Conservation (phyloP, 2,113 vertebrate species). For the Arenaria interpres region DNA sequence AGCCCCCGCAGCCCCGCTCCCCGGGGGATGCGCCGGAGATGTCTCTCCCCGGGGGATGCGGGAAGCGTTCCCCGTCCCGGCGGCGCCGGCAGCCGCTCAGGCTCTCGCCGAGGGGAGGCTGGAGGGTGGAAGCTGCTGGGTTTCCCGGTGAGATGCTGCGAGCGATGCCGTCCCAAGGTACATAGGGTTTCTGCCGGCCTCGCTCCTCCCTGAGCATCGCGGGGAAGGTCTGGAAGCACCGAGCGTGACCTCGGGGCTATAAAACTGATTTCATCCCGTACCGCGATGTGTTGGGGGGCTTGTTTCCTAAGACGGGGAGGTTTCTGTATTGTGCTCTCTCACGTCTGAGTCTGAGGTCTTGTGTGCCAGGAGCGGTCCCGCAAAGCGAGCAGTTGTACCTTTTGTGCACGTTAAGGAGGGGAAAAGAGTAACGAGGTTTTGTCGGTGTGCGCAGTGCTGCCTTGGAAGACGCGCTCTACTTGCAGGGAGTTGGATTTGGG, state of each 20-base stretch:
- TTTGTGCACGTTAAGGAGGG: rapidly evolving
- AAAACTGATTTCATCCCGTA: rapidly evolving
- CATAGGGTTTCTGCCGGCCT: not conserved
- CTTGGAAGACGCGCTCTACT: too few species aligned
- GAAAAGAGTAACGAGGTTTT: not conserved
- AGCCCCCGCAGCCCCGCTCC: not conserved
- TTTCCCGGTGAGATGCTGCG: rapidly evolving
- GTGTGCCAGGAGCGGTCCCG: rapidly evolving
- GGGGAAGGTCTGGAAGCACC: not conserved
- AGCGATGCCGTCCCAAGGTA: rapidly evolving
- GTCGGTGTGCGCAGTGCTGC: not conserved
- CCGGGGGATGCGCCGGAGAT: not conserved
- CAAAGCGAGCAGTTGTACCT: rapidly evolving
- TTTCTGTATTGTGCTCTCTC: rapidly evolving
- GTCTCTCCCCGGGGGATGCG: rapidly evolving
- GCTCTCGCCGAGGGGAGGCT: not conserved
- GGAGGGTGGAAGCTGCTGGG: not conserved
- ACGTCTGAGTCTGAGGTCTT: rapidly evolving
- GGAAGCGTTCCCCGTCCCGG: rapidly evolving
- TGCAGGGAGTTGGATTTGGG: rapidly evolving
- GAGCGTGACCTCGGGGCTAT: rapidly evolving
- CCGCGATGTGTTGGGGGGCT: rapidly evolving
- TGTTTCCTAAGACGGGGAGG: not conserved
- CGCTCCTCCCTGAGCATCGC: rapidly evolving
- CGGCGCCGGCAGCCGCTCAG: not conserved